These are phyloP conservation scores for Bimastos eiseni DNA, from an alignment of 2,888 invertebrate species.

Conservation along the genomic window DNA sequence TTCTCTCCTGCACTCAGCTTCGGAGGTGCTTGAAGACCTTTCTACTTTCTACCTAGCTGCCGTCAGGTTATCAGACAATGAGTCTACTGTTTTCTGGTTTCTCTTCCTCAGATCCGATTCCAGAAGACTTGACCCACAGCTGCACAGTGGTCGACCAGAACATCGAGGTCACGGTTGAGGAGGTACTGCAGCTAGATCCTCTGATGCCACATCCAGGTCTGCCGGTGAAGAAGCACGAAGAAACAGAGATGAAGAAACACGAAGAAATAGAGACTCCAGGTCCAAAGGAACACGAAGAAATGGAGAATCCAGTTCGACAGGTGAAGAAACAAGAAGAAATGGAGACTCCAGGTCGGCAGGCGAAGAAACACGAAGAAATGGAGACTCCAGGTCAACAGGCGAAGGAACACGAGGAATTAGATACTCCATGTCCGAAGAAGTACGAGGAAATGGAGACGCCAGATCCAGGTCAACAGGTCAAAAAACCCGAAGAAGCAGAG, in stretches of 20 bases:
- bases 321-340: not conserved
- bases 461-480: no score
- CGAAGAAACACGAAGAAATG: no score
- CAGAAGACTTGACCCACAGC: slow-evolving; percentile 50
- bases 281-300: no score
- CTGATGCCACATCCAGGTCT: not conserved
- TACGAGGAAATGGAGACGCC: not conserved
- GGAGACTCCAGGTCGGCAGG: no score
- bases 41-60: no score
- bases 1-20: no score
- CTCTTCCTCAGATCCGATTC: slow-evolving; percentile 53
- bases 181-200: not conserved
- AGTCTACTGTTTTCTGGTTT: no score
- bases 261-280: not conserved
- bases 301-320: not conserved
- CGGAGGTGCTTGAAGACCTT: no score
- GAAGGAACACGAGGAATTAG: no score
- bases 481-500: not conserved
- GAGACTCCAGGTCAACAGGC: not conserved
- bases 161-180: not conserved
- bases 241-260: not conserved
- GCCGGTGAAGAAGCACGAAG: not conserved
- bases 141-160: slow-evolving; percentile 17
- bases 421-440: not conserved
- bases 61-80: no score